A percentile compares a stretch with the other conserved stretches of the same genome.
Conservation (phyloP, 2,888 invertebrate genomes). For the Eristalis arbustorum region DNA sequence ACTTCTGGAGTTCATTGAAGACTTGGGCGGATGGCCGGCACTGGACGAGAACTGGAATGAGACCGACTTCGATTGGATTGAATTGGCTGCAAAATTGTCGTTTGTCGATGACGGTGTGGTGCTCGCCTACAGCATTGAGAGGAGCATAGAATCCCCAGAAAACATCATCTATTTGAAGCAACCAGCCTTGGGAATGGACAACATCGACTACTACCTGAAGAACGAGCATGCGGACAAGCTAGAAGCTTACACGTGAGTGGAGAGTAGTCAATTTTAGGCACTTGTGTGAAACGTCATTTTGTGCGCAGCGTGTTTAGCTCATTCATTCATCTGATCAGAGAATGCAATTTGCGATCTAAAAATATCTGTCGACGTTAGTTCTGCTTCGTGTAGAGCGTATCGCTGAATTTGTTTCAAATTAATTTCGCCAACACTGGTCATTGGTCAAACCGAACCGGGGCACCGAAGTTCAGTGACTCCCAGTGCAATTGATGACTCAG, state of each 20-base stretch:
- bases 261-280: too few relatives aligned
- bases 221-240: slow-evolving; percentile 47
- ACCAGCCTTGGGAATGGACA: slow-evolving; percentile 46
- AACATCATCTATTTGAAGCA: slow-evolving; percentile 46
- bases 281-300: not conserved
- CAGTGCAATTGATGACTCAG: too few relatives aligned
- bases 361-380: not conserved
- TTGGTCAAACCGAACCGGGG: too few relatives aligned
- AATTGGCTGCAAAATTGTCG: slow-evolving; percentile 32
- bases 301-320: not conserved
- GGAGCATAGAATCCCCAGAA: slow-evolving; percentile 19
- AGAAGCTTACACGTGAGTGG: slow-evolving; percentile 55
- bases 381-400: too few relatives aligned
- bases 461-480: too few relatives aligned
- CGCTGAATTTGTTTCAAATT: too few relatives aligned
- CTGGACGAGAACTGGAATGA: slow-evolving; percentile 51
- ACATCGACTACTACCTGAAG: slow-evolving; percentile 57
- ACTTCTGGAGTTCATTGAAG: slow-evolving; percentile 43
- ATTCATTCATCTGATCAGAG: not conserved
- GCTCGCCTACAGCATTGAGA: slow-evolving; percentile 33
- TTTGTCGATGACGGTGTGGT: slow-evolving; percentile 23
- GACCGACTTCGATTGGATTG: slow-evolving; percentile 54
- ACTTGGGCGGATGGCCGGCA: slow-evolving; percentile 66
- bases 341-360: not conserved
- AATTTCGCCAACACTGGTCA: too few relatives aligned